These are phyloP conservation scores for Barnardius zonarius DNA, from an alignment of 2,113 vertebrate genomes.

Conservation along the genomic window DNA sequence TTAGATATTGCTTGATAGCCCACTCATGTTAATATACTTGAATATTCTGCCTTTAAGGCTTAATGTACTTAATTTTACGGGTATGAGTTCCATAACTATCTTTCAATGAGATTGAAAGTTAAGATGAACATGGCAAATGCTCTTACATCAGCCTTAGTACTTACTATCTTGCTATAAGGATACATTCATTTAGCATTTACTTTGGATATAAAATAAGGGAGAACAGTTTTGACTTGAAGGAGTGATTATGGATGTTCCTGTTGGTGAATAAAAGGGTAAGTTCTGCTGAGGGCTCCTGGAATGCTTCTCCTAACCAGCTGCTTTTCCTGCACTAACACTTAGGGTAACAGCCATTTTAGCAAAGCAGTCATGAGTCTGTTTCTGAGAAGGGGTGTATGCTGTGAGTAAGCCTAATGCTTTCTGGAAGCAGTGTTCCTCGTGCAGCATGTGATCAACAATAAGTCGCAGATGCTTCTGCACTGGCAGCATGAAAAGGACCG, in stretches of 20 bases:
- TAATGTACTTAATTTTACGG: background rate
- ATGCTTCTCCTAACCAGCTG: background rate
- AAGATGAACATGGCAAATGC: background rate
- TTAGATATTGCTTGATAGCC: background rate
- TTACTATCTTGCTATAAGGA: background rate
- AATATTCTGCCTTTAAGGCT: background rate
- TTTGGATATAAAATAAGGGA: background rate
- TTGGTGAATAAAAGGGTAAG: background rate
- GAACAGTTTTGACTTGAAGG: background rate
- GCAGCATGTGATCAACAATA: background rate
- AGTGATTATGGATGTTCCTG: background rate
- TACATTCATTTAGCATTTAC: background rate
- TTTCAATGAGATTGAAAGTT: background rate
- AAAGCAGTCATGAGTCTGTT: background rate
- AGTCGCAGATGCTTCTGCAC: background rate
- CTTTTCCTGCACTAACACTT: background rate
- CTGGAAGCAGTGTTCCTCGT: background rate
- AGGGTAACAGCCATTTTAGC: background rate
- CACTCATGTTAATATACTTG: background rate
- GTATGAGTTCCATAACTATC: background rate
- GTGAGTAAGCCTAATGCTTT: background rate
- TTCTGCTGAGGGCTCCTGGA: background rate
- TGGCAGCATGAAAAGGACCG: background rate
- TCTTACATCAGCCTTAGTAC: background rate
- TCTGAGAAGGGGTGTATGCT: background rate